Conservation (phyloP, 2,888 invertebrate species). For the Creontiades dilutus region DNA sequence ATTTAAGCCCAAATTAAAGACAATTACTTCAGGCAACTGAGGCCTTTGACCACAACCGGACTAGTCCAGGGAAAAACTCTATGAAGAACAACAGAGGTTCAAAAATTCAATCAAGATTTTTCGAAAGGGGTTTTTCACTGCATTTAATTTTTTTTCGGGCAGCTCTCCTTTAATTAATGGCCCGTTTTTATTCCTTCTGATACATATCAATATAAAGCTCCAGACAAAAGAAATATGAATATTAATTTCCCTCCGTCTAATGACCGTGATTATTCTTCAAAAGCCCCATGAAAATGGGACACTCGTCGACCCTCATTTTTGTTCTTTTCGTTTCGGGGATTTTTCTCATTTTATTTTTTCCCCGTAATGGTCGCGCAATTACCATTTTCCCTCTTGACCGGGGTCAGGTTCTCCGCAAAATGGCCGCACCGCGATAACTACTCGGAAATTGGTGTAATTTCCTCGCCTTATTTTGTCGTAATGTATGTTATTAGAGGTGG, state of each 20-base stretch:
- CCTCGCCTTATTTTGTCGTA: neutral
- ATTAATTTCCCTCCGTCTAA: neutral
- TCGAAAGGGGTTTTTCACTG: neutral
- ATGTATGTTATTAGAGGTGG: neutral
- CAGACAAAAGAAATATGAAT: slow-evolving; percentile 22
- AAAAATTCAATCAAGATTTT: neutral
- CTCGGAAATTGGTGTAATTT: neutral
- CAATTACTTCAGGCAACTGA: neutral
- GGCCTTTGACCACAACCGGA: neutral
- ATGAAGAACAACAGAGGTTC: neutral
- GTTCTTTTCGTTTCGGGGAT: no score
- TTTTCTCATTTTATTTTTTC: neutral
- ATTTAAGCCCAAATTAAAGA: neutral
- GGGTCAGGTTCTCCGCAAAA: neutral
- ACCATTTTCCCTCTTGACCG: neutral
- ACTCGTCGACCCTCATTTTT: neutral
- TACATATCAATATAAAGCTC: neutral
- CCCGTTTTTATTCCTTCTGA: neutral
- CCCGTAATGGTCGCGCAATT: neutral
- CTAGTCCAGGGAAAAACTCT: neutral
- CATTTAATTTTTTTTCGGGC: neutral
- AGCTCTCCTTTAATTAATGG: neutral
- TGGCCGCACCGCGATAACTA: neutral
- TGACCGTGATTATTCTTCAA: neutral
- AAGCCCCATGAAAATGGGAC: slow-evolving; percentile 8